A percentile compares a stretch with the other conserved stretches of the same genome.
Evolutionary conservation across 2,113 vertebrate genomes (phyloP).

Genomic region (Naja naja): DNA sequence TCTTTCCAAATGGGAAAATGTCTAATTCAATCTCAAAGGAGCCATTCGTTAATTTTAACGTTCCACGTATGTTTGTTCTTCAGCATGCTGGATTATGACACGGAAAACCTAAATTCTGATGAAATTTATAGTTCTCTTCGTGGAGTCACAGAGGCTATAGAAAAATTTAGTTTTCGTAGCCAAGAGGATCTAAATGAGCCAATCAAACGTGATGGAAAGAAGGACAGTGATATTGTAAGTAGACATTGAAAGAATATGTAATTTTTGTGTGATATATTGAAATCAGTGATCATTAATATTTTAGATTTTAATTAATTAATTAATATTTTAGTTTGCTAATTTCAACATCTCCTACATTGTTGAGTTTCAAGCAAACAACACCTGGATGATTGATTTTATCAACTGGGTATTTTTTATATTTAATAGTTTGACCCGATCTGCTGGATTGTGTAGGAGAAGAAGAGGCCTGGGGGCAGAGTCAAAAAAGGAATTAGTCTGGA

Average conservation of each 20-base stretch:
- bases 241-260: neutral
- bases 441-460: neutral
- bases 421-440: neutral
- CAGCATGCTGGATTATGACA: slow-evolving; percentile 97
- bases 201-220: slow-evolving; percentile 88
- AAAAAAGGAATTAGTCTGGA: neutral
- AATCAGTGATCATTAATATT: neutral
- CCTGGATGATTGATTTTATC: neutral
- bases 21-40: slow-evolving; percentile 14
- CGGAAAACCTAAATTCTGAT: slow-evolving; percentile 98
- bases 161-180: slow-evolving; percentile 97
- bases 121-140: slow-evolving; percentile 99
- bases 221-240: slow-evolving; percentile 89
- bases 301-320: too few species aligned
- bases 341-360: neutral
- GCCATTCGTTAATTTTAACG: slow-evolving; percentile 47
- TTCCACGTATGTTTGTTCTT: slow-evolving; percentile 62
- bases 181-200: slow-evolving; percentile 97
- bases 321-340: neutral
- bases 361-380: neutral
- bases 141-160: slow-evolving; percentile 96
- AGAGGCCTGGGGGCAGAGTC: neutral
- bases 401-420: neutral
- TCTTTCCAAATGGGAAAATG: slow-evolving; percentile 10
- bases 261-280: neutral